Percentiles rank a stretch among this genome's conserved stretches.
Evolutionary conservation across 2,113 vertebrate genomes (phyloP).

Genomic region (Osmerus mordax): DNA sequence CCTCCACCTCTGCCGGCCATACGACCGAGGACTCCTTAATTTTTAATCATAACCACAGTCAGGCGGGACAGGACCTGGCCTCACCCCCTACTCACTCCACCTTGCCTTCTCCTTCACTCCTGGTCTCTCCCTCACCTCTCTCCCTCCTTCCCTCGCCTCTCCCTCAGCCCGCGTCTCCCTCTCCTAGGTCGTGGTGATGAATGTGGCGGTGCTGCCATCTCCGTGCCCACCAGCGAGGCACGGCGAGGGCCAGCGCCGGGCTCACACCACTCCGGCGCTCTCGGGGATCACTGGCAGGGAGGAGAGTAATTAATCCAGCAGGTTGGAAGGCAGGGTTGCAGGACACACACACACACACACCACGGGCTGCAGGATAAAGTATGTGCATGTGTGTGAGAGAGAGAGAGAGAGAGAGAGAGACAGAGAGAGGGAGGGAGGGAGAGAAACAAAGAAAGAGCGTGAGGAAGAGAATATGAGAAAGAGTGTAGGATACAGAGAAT

Average conservation of each 20-base stretch:
- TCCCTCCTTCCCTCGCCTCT: conserved; percentile 17
- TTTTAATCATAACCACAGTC: conserved; percentile 68
- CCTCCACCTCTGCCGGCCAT: conserved; percentile 36
- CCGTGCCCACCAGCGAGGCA: conserved; percentile 68
- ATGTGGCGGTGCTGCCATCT: conserved; percentile 67
- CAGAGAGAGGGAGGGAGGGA: conserved; percentile 29
- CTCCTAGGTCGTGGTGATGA: conserved; percentile 72
- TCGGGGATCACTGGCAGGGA: conserved; percentile 62
- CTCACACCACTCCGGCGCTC: conserved; percentile 66
- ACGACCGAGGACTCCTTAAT: conserved; percentile 60
- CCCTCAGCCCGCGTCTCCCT: conserved; percentile 27
- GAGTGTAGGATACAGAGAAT: neutral
- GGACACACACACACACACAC: conserved; percentile 38
- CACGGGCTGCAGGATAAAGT: conserved; percentile 47
- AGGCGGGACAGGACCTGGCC: conserved; percentile 49
- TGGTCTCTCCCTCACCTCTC: conserved; percentile 15
- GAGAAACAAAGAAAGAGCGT: no score
- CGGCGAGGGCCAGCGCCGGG: conserved; percentile 44
- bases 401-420: conserved; percentile 21
- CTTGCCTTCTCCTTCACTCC: conserved; percentile 17
- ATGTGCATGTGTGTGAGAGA: conserved; percentile 20
- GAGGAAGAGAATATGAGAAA: neutral
- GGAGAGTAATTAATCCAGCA: conserved; percentile 77
- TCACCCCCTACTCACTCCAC: conserved; percentile 16
- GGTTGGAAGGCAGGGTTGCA: conserved; percentile 54